phyloP scores from a whole-genome alignment of 2,113 vertebrate genomes.

The Sander vitreus region DNA sequence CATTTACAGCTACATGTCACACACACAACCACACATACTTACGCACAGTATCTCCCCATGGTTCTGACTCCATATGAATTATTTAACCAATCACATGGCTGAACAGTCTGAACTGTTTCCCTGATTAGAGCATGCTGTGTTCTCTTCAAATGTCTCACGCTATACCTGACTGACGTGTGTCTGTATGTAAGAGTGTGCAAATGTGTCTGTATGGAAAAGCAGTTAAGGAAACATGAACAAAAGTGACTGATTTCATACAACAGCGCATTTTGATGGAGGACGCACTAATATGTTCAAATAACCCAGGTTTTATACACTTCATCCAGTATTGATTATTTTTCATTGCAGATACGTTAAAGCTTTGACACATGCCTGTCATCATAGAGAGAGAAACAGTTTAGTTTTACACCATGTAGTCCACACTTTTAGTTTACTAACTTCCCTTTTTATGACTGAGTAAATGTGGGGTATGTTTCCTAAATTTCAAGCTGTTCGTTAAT shows the following conservation, averaged over 20 bases:
- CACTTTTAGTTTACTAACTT: background rate
- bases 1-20: slow-evolving; percentile 46
- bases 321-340: background rate
- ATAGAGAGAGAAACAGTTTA: background rate
- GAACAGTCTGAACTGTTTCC: slow-evolving; percentile 68
- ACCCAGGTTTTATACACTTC: background rate
- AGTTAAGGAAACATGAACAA: slow-evolving; percentile 32
- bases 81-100: slow-evolving; percentile 82
- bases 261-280: background rate
- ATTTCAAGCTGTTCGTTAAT: background rate
- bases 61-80: slow-evolving; percentile 71
- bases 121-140: slow-evolving; percentile 77
- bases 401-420: background rate
- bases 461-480: background rate
- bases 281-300: background rate
- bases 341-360: background rate
- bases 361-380: background rate
- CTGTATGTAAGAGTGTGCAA: slow-evolving; percentile 11
- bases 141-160: slow-evolving; percentile 66
- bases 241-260: background rate
- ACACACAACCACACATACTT: slow-evolving; percentile 25
- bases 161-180: slow-evolving; percentile 61
- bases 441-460: background rate
- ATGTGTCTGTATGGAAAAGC: slow-evolving; percentile 26
- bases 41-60: slow-evolving; percentile 39